These are phyloP conservation scores for Pseudachorutes palmiensis DNA, from an alignment of 1,140 invertebrate species.

Conservation along the genomic window DNA sequence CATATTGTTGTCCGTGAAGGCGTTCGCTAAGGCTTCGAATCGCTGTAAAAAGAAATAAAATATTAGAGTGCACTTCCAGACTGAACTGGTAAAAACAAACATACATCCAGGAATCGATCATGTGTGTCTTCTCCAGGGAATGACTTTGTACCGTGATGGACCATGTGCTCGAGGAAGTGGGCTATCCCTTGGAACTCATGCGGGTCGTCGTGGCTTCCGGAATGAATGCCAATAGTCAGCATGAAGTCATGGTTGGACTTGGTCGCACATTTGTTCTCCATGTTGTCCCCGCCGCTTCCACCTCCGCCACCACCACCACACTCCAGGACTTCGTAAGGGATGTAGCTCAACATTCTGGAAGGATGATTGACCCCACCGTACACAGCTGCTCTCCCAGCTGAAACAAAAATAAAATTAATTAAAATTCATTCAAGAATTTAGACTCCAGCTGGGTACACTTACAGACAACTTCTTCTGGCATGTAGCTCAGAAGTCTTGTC, in stretches of 20 bases:
- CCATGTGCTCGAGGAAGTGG: not conserved
- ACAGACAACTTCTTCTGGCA: too few relatives aligned
- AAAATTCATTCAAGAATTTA: too few relatives aligned
- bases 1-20: conserved; percentile 1
- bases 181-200: not conserved
- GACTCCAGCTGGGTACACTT: too few relatives aligned
- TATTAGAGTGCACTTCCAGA: not conserved
- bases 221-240: not conserved
- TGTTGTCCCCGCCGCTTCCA: too few relatives aligned
- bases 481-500: too few relatives aligned
- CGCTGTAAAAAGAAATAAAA: not conserved
- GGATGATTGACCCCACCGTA: not conserved
- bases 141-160: conserved; percentile 1
- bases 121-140: not conserved
- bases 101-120: not conserved
- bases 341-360: not conserved
- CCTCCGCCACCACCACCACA: too few relatives aligned
- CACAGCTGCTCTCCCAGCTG: not conserved
- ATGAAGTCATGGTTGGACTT: not conserved
- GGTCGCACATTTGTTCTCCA: not conserved
- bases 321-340: not conserved
- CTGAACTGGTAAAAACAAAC: not conserved
- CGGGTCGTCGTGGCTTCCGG: not conserved
- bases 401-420: not conserved
- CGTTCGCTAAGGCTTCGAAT: not conserved